A percentile compares a stretch with the other conserved stretches of the same genome.
Conservation (phyloP, 2,113 vertebrate species). For the Erinaceus europaeus region DNA sequence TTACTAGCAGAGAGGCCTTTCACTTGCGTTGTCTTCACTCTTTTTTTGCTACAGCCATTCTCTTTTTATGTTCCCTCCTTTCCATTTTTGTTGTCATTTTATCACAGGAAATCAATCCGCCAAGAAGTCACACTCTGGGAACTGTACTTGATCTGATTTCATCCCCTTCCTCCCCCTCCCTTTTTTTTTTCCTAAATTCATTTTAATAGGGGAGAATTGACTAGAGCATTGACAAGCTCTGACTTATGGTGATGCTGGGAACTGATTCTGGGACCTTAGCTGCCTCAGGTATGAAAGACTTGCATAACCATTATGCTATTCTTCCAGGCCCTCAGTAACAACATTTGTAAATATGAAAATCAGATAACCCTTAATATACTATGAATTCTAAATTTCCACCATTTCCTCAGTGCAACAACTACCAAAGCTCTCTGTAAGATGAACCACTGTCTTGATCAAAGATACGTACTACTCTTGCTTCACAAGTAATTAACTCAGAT, state of each 20-base stretch:
- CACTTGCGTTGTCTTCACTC: not conserved
- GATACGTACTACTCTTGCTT: not conserved
- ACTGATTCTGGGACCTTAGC: no score
- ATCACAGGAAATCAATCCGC: not conserved
- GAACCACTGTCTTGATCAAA: not conserved
- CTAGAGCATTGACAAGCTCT: no score
- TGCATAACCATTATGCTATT: no score
- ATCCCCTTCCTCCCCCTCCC: no score
- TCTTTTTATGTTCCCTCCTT: not conserved
- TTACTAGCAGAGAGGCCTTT: rapidly evolving
- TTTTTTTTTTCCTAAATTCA: no score
- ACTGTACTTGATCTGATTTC: no score
- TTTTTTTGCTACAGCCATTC: not conserved
- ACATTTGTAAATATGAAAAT: not conserved
- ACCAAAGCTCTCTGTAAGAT: not conserved
- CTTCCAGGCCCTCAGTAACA: no score
- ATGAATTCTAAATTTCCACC: not conserved
- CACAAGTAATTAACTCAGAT: not conserved
- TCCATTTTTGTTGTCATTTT: not conserved
- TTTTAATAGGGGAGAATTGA: no score
- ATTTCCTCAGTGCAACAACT: not conserved
- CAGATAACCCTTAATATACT: not conserved
- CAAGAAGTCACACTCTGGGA: no score
- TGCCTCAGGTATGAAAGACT: no score
- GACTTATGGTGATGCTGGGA: no score